phyloP scores from a whole-genome alignment of 1,140 invertebrate species.

The Saccostrea cuccullata region DNA sequence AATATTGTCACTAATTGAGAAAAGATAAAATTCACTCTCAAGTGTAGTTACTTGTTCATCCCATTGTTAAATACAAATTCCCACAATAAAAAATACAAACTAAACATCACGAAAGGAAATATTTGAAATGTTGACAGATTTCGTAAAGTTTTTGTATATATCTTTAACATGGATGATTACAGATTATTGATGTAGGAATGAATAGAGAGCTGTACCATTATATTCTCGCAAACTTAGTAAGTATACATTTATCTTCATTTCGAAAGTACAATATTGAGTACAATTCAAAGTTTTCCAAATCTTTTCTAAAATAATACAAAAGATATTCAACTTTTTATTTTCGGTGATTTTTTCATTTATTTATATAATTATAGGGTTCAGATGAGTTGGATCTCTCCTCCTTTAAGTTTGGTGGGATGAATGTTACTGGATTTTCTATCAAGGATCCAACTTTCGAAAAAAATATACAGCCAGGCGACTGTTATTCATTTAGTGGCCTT shows the following conservation, averaged over 20 bases:
- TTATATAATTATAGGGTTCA: constrained; percentile 62
- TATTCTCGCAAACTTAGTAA: constrained; percentile 70
- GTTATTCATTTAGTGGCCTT: background rate
- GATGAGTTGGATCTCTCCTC: constrained; percentile 63
- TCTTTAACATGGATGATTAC: constrained; percentile 38
- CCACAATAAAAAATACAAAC: no score
- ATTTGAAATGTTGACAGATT: no score
- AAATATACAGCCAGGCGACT: background rate
- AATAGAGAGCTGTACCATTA: constrained; percentile 75
- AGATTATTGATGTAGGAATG: constrained; percentile 75
- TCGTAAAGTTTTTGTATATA: no score
- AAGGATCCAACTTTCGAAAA: background rate
- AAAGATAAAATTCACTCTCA: no score
- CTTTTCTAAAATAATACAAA: no score
- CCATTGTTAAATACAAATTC: no score
- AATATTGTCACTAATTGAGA: no score
- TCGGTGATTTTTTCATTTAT: background rate
- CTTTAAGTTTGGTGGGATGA: constrained; percentile 94
- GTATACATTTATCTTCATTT: constrained; percentile 36
- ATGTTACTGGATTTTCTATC: constrained; percentile 92
- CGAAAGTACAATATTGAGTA: no score
- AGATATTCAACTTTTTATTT: no score
- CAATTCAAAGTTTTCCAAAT: background rate
- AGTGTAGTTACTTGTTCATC: no score
- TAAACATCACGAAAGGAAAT: no score